phyloP scores from a whole-genome alignment of 2,113 vertebrate genomes.

The Myodes glareolus region DNA sequence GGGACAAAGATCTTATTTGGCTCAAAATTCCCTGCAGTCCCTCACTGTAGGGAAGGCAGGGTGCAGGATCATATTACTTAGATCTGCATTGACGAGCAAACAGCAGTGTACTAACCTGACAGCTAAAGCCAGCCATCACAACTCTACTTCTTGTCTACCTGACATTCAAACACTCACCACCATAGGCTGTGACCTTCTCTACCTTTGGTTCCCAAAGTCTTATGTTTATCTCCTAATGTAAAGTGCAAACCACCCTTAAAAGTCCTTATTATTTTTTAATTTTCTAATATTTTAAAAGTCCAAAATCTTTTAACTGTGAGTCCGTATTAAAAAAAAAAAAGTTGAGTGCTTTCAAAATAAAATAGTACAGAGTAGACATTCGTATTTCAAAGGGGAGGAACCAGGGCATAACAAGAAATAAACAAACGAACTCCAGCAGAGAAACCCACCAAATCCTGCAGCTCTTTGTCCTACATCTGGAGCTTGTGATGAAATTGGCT shows the following conservation, averaged over 20 bases:
- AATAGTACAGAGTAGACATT: background rate
- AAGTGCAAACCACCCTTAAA: background rate
- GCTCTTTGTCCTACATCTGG: background rate
- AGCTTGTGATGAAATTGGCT: background rate
- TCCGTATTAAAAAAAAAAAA: background rate
- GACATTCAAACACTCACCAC: background rate
- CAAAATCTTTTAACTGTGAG: background rate
- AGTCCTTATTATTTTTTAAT: background rate
- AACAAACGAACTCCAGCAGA: background rate
- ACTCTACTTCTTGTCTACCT: background rate
- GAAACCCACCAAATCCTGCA: background rate
- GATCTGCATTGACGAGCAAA: background rate
- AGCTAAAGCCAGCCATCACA: background rate
- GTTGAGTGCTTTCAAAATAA: background rate
- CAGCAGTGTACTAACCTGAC: background rate
- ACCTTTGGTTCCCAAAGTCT: background rate
- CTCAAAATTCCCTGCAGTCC: too few relatives aligned
- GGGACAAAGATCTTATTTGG: background rate
- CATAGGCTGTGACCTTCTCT: background rate
- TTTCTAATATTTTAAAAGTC: background rate
- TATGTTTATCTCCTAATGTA: too few relatives aligned
- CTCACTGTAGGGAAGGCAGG: background rate
- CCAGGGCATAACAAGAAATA: background rate
- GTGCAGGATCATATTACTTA: background rate
- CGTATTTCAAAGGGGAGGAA: background rate